Evolutionary conservation across 2,888 invertebrate genomes (phyloP), one percentile per base, ranked within the genome.

Genomic region (Imbricaverruca yamaguchii): DNA sequence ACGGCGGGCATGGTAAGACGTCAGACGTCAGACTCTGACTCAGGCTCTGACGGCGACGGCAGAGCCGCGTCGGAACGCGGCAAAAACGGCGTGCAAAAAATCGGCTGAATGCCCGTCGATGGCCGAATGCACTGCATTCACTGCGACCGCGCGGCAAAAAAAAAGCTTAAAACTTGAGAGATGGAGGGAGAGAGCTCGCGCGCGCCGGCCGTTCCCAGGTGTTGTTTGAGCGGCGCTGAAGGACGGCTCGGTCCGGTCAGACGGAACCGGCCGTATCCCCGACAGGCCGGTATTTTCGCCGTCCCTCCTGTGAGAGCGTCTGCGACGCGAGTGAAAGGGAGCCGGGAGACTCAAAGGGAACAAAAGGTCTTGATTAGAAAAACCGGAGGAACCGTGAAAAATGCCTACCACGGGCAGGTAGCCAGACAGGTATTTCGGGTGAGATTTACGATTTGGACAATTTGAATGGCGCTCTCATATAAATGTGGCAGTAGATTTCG

Each of bases 301-400:
- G 74, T 74, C 55, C 74, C 21, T 55, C 55, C 74, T 55, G 74
- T 23, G 53, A 15, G 18, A 55, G 23, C 21, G 10, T 21, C 74
- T 7, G 53, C 18, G 74, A 21, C 53, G 12, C 59, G 12, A 74
- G 8, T 74, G 74, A 74, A 74, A 74, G 74, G 74, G 74, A 74
- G 53, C 55, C 53, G 74, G 18, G 18, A 15, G 53, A 21, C 74
- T 55, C 74, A 74, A 74, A 53, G 55, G 55, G 53, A 10, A 74
- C 74, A 74, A 74, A 74, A 12, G 55, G 15, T 53, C 55, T 23
- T 74, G 74, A 74, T 74, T 74, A 74, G 23, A 74, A 74, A 74
- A 74, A 74, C 11, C 55, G 55, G 39, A 74, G 74, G 74, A 15
- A 53, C 53, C 4, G 55, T 13, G 55, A 74, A 74, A 15, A 74